Conservation (phyloP, 1,140 invertebrate species). For the Diorhabda elongata region DNA sequence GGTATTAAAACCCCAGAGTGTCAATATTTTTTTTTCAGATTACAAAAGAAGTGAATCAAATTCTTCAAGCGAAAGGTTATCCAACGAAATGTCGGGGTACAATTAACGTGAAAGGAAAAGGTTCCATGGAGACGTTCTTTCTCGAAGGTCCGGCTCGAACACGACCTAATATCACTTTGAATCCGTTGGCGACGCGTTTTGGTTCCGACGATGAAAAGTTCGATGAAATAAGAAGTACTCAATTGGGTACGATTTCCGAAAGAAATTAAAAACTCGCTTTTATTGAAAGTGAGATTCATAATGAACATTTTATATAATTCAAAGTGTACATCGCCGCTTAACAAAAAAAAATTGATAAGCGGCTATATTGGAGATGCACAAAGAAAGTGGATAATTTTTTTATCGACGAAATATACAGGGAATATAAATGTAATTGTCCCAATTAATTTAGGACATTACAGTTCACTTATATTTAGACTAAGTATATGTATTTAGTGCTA, state of each 20-base stretch:
- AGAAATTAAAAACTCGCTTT: conserved; percentile 22
- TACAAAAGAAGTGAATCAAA: conserved; percentile 80
- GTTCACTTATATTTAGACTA: too few relatives aligned
- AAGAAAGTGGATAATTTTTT: too few relatives aligned
- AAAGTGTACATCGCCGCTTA: too few relatives aligned
- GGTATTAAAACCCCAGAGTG: conserved; percentile 65
- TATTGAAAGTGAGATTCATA: background rate
- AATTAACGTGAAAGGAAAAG: conserved; percentile 90
- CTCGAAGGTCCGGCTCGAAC: conserved; percentile 55
- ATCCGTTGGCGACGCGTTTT: conserved; percentile 36
- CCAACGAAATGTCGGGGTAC: conserved; percentile 73
- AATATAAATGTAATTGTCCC: too few relatives aligned
- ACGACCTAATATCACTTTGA: conserved; percentile 41
- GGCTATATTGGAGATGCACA: too few relatives aligned
- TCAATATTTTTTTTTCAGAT: conserved; percentile 56
- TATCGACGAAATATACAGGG: too few relatives aligned
- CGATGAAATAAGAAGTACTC: conserved; percentile 22
- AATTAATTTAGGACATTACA: too few relatives aligned
- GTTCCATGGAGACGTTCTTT: conserved; percentile 92
- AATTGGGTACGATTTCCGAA: conserved; percentile 36
- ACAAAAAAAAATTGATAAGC: too few relatives aligned
- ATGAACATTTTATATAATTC: too few relatives aligned
- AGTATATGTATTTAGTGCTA: too few relatives aligned
- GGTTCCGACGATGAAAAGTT: conserved; percentile 14
- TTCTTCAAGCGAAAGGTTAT: conserved; percentile 70